phyloP scores from a whole-genome alignment of 2,113 vertebrate species.

The Lontra canadensis region DNA sequence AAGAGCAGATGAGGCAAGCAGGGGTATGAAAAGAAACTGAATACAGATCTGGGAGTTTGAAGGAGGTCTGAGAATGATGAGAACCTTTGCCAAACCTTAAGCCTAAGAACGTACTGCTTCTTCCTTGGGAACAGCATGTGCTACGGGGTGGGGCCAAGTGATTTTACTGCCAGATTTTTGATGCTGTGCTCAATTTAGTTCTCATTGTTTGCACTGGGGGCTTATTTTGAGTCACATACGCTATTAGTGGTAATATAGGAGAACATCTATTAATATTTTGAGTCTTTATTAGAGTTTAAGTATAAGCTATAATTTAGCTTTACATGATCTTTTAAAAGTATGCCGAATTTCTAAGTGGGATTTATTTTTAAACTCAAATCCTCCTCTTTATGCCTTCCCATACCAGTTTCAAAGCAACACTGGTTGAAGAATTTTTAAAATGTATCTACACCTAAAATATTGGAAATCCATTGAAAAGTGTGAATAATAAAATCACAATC shows the following conservation, averaged over 20 bases:
- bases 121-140: not conserved
- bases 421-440: not conserved
- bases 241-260: not conserved
- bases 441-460: not conserved
- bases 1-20: not conserved
- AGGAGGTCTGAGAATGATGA: not conserved
- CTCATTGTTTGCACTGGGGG: slow-evolving; percentile 24
- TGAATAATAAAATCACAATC: not conserved
- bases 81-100: not conserved
- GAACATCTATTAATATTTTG: slow-evolving; percentile 41
- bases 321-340: slow-evolving; percentile 35
- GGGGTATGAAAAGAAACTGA: not conserved
- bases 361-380: slow-evolving; percentile 43
- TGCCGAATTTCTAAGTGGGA: not conserved
- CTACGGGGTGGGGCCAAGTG: not conserved
- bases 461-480: not conserved
- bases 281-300: slow-evolving; percentile 15
- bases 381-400: not conserved
- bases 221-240: slow-evolving; percentile 10
- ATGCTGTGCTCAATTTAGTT: slow-evolving; percentile 23
- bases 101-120: not conserved
- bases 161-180: slow-evolving; percentile 24
- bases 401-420: not conserved
- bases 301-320: slow-evolving; percentile 4
- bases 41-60: not conserved